Percentiles rank a stretch among this genome's conserved stretches.
These are phyloP conservation scores for Taxidea taxus DNA, from an alignment of 2,113 vertebrate species.

Conservation along the genomic window DNA sequence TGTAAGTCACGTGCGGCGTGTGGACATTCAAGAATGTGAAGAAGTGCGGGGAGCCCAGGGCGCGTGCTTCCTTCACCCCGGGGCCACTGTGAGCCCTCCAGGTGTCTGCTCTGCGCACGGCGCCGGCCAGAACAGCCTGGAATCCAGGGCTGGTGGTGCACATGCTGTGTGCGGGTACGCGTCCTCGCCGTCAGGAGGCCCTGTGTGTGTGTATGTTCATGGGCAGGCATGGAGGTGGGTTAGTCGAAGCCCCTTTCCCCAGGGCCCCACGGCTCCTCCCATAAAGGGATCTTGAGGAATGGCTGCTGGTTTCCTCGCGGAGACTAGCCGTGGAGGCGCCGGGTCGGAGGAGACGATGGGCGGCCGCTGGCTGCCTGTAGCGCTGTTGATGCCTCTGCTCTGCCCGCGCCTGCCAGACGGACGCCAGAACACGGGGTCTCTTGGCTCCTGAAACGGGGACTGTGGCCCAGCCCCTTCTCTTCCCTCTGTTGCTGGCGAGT, in stretches of 20 bases:
- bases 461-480: not conserved
- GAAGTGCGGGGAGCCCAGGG: not conserved
- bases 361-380: too few species aligned
- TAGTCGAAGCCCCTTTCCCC: not conserved
- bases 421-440: not conserved
- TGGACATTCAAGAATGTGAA: not conserved
- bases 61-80: too few species aligned
- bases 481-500: too few species aligned
- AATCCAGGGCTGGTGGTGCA: not conserved
- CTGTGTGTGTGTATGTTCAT: not conserved
- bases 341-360: not conserved
- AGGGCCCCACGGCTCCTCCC: not conserved
- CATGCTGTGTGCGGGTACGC: rapidly evolving
- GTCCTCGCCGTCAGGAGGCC: not conserved
- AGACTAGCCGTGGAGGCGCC: not conserved
- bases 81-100: rapidly evolving
- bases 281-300: not conserved
- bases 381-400: not conserved
- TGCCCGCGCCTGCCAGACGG: not conserved
- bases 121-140: not conserved
- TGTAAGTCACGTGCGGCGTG: not conserved
- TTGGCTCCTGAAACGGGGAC: not conserved
- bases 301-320: not conserved
- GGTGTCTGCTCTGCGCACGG: not conserved
- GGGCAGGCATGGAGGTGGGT: not conserved